These are phyloP conservation scores for Nesogale talazaci DNA, from an alignment of 2,113 vertebrate species.

Conservation along the genomic window DNA sequence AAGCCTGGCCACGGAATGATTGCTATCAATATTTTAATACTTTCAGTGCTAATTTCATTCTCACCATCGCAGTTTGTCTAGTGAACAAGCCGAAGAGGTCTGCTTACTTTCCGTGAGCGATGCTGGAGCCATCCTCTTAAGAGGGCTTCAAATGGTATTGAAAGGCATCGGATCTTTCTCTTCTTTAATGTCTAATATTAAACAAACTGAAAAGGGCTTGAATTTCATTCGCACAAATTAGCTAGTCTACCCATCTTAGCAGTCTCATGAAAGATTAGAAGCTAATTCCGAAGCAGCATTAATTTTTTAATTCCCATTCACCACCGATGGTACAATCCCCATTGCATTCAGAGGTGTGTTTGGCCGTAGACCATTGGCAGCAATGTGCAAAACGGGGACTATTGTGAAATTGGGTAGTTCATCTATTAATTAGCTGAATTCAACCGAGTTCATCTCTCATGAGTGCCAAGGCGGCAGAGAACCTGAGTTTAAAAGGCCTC, in stretches of 20 bases:
- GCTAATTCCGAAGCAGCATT: conserved; percentile 54
- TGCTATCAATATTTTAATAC: conserved; percentile 96
- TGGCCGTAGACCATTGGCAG: neutral
- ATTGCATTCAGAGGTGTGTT: neutral
- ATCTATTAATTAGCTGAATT: conserved; percentile 39
- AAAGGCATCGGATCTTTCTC: conserved; percentile 41
- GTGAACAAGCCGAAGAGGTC: conserved; percentile 78
- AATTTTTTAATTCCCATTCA: conserved; percentile 58
- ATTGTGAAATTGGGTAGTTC: conserved; percentile 30
- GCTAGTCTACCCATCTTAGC: conserved; percentile 20
- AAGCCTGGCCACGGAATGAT: conserved; percentile 90
- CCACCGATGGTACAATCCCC: neutral
- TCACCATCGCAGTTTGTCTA: conserved; percentile 75
- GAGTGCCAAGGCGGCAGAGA: neutral
- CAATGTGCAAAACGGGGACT: neutral
- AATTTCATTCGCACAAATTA: conserved; percentile 1
- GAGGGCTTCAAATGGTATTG: conserved; percentile 27
- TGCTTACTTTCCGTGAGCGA: conserved; percentile 51
- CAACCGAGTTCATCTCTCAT: neutral
- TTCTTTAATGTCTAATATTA: neutral
- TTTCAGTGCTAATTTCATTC: conserved; percentile 87
- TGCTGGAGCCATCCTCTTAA: conserved; percentile 62
- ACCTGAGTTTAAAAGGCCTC: neutral
- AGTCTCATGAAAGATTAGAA: conserved; percentile 14
- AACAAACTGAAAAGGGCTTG: neutral